A percentile compares a stretch with the other conserved stretches of the same genome.
Conservation (phyloP, 2,797 vertebrate genomes). For the Pelodytes ibericus region DNA sequence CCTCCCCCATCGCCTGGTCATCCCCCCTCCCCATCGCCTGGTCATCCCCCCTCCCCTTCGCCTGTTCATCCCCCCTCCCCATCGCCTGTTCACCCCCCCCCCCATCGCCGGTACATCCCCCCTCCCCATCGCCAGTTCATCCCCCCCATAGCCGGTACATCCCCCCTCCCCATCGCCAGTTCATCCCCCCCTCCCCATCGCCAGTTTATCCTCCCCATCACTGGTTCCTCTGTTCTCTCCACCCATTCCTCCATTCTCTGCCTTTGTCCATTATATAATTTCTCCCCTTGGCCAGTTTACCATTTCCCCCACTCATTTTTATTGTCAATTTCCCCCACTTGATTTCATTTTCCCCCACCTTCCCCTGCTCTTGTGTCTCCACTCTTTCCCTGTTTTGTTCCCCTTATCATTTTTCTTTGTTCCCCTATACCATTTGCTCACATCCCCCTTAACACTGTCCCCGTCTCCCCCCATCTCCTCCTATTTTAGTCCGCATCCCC, state of each 20-base stretch:
- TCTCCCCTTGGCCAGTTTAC: too few species aligned
- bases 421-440: too few species aligned
- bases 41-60: not conserved
- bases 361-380: too few species aligned
- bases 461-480: not conserved
- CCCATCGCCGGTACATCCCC: not conserved
- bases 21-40: not conserved
- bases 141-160: too few species aligned
- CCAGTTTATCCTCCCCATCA: not conserved
- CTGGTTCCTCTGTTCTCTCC: not conserved
- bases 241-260: not conserved
- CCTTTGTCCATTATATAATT: too few species aligned
- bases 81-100: not conserved
- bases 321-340: too few species aligned
- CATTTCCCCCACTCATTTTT: too few species aligned
- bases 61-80: not conserved
- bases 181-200: not conserved
- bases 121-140: not conserved
- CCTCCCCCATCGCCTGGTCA: not conserved
- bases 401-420: too few species aligned
- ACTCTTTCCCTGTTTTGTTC: too few species aligned
- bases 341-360: too few species aligned
- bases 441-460: too few species aligned
- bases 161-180: too few species aligned
- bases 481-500: constrained; percentile 38